phyloP scores from a whole-genome alignment of 2,113 vertebrate genomes.

The Dipodomys stephensi region DNA sequence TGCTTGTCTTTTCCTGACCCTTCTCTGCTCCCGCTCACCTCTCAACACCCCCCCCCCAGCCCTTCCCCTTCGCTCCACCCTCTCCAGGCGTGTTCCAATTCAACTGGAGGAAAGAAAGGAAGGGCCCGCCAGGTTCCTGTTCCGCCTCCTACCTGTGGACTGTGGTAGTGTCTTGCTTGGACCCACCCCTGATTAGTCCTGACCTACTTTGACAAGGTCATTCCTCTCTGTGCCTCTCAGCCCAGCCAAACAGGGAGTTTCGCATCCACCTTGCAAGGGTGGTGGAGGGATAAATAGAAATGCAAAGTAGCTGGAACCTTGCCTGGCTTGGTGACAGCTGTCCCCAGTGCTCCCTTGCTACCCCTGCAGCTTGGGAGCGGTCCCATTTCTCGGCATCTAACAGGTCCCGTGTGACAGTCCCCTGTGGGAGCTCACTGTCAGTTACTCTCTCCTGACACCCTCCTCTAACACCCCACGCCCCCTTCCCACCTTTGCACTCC shows the following conservation, averaged over 20 bases:
- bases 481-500: accelerated
- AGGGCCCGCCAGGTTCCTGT: conserved; percentile 18
- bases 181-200: not conserved
- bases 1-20: not conserved
- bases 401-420: accelerated
- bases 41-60: too few species aligned
- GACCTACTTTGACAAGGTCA: not conserved
- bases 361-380: too few species aligned
- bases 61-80: not conserved
- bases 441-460: not conserved
- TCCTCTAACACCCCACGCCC: accelerated
- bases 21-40: not conserved
- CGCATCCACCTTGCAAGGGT: too few species aligned
- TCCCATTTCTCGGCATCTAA: accelerated
- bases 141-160: conserved; percentile 40
- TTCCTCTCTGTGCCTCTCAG: not conserved
- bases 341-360: accelerated
- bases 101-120: conserved; percentile 72
- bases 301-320: accelerated
- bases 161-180: not conserved
- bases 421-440: not conserved
- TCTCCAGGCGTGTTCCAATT: conserved; percentile 68
- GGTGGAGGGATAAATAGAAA: accelerated
- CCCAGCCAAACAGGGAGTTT: not conserved
- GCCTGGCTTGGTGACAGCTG: accelerated